phyloP scores from a whole-genome alignment of 1,140 invertebrate genomes.

The Drosophila subpulchrella region DNA sequence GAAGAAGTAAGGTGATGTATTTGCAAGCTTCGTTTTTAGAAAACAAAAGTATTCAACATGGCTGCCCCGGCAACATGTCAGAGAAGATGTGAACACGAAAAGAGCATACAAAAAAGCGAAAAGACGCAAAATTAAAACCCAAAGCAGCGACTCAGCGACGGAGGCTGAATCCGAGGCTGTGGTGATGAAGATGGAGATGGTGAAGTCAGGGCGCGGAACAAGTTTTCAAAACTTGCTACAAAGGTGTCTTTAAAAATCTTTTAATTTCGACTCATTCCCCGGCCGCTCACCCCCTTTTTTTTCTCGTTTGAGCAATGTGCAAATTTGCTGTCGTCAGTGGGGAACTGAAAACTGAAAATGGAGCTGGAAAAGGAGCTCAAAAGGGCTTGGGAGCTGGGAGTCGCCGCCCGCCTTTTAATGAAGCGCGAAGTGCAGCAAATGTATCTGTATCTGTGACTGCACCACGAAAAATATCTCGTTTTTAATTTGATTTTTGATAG shows the following conservation, averaged over 20 bases:
- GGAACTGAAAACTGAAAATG: conserved; percentile 38
- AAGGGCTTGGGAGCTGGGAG: conserved; percentile 29
- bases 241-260: conserved; percentile 83
- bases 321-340: conserved; percentile 69
- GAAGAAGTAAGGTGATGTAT: conserved; percentile 32
- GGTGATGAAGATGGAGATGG: conserved; percentile 58
- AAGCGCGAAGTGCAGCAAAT: conserved; percentile 84
- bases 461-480: conserved; percentile 32
- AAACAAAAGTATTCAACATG: conserved; percentile 83
- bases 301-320: conserved; percentile 53
- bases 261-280: conserved; percentile 72
- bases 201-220: conserved; percentile 69
- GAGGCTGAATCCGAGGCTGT: conserved; percentile 40
- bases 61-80: conserved; percentile 64
- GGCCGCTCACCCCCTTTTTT: conserved; percentile 28
- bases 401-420: conserved; percentile 84
- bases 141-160: conserved; percentile 20
- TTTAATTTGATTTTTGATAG: neutral
- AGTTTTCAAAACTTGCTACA: conserved; percentile 79
- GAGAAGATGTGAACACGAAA: conserved; percentile 47
- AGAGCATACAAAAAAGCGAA: conserved; percentile 16
- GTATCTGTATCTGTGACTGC: conserved; percentile 35
- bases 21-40: conserved; percentile 60
- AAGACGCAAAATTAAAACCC: conserved; percentile 52
- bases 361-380: conserved; percentile 16